phyloP scores from a whole-genome alignment of 2,888 invertebrate species.

The Holacanthella duospinosa region DNA sequence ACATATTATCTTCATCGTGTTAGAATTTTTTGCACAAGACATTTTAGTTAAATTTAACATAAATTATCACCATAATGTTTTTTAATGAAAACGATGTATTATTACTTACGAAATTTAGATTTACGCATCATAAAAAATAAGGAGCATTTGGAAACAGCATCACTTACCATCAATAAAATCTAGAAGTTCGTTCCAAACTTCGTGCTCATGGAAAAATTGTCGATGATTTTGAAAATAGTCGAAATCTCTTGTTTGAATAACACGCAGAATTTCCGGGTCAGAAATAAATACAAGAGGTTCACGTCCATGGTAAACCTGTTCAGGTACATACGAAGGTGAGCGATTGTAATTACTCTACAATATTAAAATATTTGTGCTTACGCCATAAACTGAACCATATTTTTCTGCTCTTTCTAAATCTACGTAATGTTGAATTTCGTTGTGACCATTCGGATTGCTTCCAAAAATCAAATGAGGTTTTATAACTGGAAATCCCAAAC shows the following conservation, averaged over 20 bases:
- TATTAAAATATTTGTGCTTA: not conserved
- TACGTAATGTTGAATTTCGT: not conserved
- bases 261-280: not conserved
- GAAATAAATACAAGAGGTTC: not conserved
- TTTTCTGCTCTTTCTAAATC: slow-evolving; percentile 8
- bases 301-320: slow-evolving; percentile 3
- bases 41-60: not conserved
- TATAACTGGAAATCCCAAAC: slow-evolving; percentile 13
- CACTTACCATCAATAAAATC: not conserved
- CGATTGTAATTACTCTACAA: no score
- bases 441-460: slow-evolving; percentile 8
- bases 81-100: no score
- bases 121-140: no score
- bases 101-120: no score
- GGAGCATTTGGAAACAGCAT: no score
- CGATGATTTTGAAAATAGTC: not conserved
- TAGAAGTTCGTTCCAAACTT: not conserved
- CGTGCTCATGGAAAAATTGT: not conserved
- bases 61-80: no score
- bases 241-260: not conserved
- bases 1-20: no score
- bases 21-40: not conserved
- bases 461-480: slow-evolving; percentile 11
- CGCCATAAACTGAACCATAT: slow-evolving; percentile 14
- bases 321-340: not conserved